phyloP scores from a whole-genome alignment of 2,113 vertebrate genomes.

The Syrrhaptes paradoxus region DNA sequence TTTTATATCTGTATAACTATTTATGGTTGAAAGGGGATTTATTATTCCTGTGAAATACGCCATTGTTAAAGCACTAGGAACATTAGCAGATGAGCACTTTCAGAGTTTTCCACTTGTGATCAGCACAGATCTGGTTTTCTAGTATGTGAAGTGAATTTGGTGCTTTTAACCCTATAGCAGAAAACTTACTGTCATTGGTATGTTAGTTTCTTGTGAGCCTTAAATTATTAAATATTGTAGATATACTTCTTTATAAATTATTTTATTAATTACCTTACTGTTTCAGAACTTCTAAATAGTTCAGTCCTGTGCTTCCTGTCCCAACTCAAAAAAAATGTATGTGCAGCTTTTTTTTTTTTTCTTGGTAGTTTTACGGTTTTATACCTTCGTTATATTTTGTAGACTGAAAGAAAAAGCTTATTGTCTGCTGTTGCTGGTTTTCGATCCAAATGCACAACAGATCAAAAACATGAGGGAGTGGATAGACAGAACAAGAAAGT shows the following conservation, averaged over 20 bases:
- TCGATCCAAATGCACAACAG: constrained; percentile 46
- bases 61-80: constrained; percentile 21
- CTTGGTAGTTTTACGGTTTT: neutral
- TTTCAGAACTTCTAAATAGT: constrained; percentile 27
- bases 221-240: constrained; percentile 72
- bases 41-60: constrained; percentile 25
- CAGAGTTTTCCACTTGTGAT: constrained; percentile 56
- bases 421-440: constrained; percentile 20
- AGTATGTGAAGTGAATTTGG: constrained; percentile 57
- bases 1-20: constrained; percentile 66
- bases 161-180: constrained; percentile 65
- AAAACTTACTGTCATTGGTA: constrained; percentile 47
- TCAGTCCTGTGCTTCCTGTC: constrained; percentile 32
- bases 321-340: constrained; percentile 38
- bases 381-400: neutral
- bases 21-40: constrained; percentile 48
- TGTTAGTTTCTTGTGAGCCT: constrained; percentile 69
- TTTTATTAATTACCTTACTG: constrained; percentile 39
- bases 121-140: constrained; percentile 49
- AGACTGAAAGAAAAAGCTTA: neutral
- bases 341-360: constrained; percentile 15
- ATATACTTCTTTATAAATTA: constrained; percentile 60
- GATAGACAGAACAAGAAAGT: neutral
- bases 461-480: neutral
- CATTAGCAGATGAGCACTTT: constrained; percentile 48